Base-by-base conservation (phyloP, 2,888 invertebrate species). In the Noctuana brunneofusca region DNA sequence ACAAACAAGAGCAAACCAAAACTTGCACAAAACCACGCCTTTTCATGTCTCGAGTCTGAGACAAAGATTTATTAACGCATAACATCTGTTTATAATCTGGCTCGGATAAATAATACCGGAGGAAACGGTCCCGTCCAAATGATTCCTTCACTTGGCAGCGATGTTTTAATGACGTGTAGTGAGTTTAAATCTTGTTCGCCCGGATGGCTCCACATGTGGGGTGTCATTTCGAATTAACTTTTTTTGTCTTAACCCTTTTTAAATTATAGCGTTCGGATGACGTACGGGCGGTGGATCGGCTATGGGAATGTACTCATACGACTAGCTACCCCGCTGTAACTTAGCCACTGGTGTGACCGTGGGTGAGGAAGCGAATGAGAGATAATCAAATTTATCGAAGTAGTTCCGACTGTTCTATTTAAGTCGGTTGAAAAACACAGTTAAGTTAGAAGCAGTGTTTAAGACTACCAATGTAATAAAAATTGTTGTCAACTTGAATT, bases 31-130 rank as follows among this genome's bases (percentile, higher is more conserved):
- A 18, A 35, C 52, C 30, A 20, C 32, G 32, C 65, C 58, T 68
- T 54, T 68, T 64, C 71, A 68, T 67, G 67, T 64, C 65, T 60
- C 64, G 65, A 71, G 81, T 65, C 62, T 64, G 65, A 71, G 81
- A 84, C 81, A 78, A 80, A 81, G 88, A 89, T 89, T 88, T 88
- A 88, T 85, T 69, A 71, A 75, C 68, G 72, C 74, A 77, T 75
- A 81, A 80, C 90, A 90, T 87, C 81, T 90, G 90, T 80, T 88
- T 85, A 84, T 86, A 89, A 89, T 88, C 86, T 79, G 69, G 50
- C 53, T 66, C 71, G 75, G 71, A 79, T 79, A 77, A 83, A 83
- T 85, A 83, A 85, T 81, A 77, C 81, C 68, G 70, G 75, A 81
- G 83, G 86, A 85, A 84, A 74, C 69, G 71, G 38, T 18, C 2